phyloP scores from a whole-genome alignment of 1,140 invertebrate genomes.

The Babylonia areolata region DNA sequence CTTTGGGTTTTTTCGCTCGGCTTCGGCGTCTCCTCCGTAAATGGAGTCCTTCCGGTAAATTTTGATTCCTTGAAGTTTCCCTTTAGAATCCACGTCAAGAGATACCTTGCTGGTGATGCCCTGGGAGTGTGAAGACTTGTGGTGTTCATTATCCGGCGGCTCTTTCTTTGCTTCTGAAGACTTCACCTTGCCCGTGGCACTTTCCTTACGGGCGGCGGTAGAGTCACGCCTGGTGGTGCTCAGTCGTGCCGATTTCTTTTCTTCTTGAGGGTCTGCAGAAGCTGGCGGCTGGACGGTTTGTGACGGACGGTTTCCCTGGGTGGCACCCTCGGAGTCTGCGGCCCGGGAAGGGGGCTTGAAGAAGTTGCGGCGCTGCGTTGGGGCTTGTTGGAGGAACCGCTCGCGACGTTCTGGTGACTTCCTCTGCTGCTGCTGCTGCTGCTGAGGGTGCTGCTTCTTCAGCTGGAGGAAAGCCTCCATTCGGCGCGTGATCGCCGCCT shows the following conservation, averaged over 20 bases:
- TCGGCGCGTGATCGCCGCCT: conserved; percentile 25
- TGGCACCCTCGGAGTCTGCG: neutral
- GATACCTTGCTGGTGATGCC: neutral
- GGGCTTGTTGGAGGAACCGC: too few species aligned
- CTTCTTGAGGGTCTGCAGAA: too few species aligned
- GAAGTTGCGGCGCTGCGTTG: neutral
- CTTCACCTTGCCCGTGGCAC: neutral
- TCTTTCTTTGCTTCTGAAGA: neutral
- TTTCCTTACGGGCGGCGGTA: neutral
- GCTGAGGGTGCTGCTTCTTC: neutral
- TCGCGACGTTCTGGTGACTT: neutral
- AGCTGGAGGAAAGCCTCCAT: conserved; percentile 49
- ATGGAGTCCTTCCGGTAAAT: neutral
- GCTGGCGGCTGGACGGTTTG: neutral
- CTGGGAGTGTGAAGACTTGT: neutral
- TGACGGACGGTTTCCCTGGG: neutral
- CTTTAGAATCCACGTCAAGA: neutral
- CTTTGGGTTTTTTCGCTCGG: neutral
- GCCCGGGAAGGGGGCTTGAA: neutral
- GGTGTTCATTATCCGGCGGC: neutral
- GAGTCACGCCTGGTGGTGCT: neutral
- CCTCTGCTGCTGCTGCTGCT: neutral
- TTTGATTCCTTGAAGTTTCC: conserved; percentile 6
- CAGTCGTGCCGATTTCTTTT: too few species aligned
- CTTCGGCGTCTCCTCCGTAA: neutral